These are phyloP conservation scores for Drosophila tanythrix DNA, from an alignment of 2,888 invertebrate genomes.

Conservation along the genomic window DNA sequence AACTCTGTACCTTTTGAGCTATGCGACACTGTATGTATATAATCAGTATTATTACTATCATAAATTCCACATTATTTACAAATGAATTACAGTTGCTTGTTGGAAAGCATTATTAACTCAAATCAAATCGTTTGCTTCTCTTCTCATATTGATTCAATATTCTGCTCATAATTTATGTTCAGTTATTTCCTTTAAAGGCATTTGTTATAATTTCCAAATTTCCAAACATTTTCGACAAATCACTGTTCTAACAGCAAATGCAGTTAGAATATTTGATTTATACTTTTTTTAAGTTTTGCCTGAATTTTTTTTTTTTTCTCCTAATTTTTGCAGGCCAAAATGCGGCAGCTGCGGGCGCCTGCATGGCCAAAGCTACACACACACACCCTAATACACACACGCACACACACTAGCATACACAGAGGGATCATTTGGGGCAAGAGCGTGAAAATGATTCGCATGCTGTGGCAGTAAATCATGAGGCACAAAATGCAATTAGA, in stretches of 20 bases:
- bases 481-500: constrained; percentile 74
- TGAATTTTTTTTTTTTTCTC: background rate
- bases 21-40: no score
- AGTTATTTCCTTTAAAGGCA: no score
- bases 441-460: constrained; percentile 51
- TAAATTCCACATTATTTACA: no score
- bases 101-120: background rate
- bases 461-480: constrained; percentile 60
- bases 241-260: constrained; percentile 1
- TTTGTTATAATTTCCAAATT: background rate
- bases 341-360: constrained; percentile 51
- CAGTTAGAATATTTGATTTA: background rate
- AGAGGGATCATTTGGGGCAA: constrained; percentile 8
- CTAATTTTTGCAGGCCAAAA: background rate
- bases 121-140: no score
- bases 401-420: constrained; percentile 5
- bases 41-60: no score
- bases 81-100: background rate
- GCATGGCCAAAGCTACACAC: constrained; percentile 26
- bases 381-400: constrained; percentile 14
- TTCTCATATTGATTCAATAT: background rate
- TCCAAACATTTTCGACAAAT: background rate
- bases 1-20: no score
- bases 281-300: background rate
- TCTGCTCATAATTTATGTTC: background rate